phyloP scores from a whole-genome alignment of 2,797 vertebrate genomes.

The Champsocephalus gunnari region DNA sequence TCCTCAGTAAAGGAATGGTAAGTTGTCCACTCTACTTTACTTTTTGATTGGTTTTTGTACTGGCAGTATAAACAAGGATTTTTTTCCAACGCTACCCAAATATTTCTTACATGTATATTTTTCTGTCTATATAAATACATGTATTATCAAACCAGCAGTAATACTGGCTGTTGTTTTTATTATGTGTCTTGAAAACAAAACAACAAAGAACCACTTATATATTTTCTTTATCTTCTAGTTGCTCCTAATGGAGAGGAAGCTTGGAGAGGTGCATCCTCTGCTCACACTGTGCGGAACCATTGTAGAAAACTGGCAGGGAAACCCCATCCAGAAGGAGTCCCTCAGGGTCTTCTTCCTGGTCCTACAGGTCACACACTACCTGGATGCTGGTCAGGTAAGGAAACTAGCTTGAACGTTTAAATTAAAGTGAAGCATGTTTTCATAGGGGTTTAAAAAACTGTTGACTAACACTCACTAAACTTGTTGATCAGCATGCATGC shows the following conservation, averaged over 20 bases:
- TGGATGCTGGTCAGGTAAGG: constrained; percentile 96
- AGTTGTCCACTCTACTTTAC: constrained; percentile 67
- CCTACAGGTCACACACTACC: constrained; percentile 97
- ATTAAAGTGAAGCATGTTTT: background rate
- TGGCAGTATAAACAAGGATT: background rate
- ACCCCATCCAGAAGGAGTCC: constrained; percentile 98
- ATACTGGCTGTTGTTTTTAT: background rate
- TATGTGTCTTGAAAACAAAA: too few species aligned
- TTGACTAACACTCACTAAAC: background rate
- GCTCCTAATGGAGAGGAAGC: constrained; percentile 95
- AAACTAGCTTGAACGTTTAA: background rate
- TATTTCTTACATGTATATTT: background rate
- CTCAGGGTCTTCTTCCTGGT: constrained; percentile 97
- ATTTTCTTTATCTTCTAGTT: constrained; percentile 78
- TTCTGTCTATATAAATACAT: background rate
- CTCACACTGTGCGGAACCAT: constrained; percentile 97
- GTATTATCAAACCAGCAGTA: background rate
- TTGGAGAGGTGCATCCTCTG: constrained; percentile 96
- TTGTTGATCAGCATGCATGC: background rate
- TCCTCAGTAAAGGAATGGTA: constrained; percentile 98
- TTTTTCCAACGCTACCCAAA: background rate
- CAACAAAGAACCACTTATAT: background rate
- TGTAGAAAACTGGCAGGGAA: constrained; percentile 99
- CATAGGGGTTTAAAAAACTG: background rate
- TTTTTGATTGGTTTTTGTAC: background rate